Base-by-base conservation (phyloP, 2,113 vertebrate species). In the Sclerurus mexicanus region DNA sequence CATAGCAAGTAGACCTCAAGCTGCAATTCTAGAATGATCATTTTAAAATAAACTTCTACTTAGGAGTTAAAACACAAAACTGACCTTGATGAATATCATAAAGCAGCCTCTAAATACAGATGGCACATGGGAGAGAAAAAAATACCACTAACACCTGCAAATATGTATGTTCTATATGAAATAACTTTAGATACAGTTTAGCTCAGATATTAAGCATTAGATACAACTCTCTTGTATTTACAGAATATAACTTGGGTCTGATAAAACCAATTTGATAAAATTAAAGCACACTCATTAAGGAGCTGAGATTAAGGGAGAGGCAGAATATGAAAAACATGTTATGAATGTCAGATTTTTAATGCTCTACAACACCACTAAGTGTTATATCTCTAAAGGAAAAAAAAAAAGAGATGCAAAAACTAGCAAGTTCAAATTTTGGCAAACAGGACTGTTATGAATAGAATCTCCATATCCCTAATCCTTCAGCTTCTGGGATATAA, bases 81-180 rank as follows among this genome's bases (percentile, higher is more conserved):
- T 76, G 11, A 82, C 27, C 56, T 37, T 42, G 33, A n/a, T 35
- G 22, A 37, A 22, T 21, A 68, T 64, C 15, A 40, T 22, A 42
- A 64, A 64, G 2, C 4, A 85, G 30, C 20, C 8, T 30, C 19
- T 42, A 60, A 87, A 58, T 16, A 49, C 8, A 30, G 56, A 13
- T 55, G 9, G 11, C 35, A 28, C 17, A 55, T 3, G 28, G 50
- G 6, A 79, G 58, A 12, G 58, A 12, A 46, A 55, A 31, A 13
- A 76, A 25, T 2, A 10, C 1, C 11, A n/a, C 33, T 47, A 59
- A 64, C 33, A 73, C 17, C 64, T 86, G 63, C n/a, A 72, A 60
- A 68, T 6, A 56, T 0, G 0, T 7, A 8, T 22, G 16, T 21
- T 74, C 50, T n/a, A 33, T 4, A 13, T 13, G 2, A 49, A 73